Evolutionary conservation across 2,113 vertebrate species (phyloP), one percentile per base, ranked within the genome.

Genomic region (Psephotus haematonotus): DNA sequence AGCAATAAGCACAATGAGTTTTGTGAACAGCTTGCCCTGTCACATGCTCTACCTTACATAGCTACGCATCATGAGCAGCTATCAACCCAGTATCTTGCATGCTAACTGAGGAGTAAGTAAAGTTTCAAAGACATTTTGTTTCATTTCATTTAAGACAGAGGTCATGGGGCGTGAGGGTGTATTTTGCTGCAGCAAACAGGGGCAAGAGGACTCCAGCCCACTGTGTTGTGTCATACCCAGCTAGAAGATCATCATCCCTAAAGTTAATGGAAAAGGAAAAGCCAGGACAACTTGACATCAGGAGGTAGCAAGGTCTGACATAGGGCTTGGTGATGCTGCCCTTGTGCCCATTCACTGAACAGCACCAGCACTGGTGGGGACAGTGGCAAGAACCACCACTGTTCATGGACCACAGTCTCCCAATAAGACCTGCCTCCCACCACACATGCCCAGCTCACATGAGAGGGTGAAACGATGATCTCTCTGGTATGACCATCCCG

Each of bases 371-470:
- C 25, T 17, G 23, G 35, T 14, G 14, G 44, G 24, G 8, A 47
- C 3, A 16, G 39, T 43, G 76, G 15, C 31, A 62, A 76, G 41
- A 39, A 8, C 14, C 53, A 16, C 7, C n/a, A 6, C 6, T 0
- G 3, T 3, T 29, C 41, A 18, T 1, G 11, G 59, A 10, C 22
- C 2, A 2, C 0, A 3, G 57, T 20, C 19, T 79, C 44, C 72
- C 0, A 0, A 41, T 2, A 3, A 53, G 5, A 52, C 25, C 53
- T 33, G 23, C 55, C 53, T 94, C 53, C 50, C 16, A 8, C 10
- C n/a, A 20, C 57, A 2, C 1, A 6, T 31, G 13, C 12, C 62
- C 67, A 23, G 79, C 63, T 59, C 2, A 2, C 15, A 4, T 3
- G 14, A 35, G 39, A 72, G 31, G 43, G 27, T 6, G 29, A 53